A percentile compares a stretch with the other conserved stretches of the same genome.
Evolutionary conservation across 2,888 invertebrate species (phyloP).

Genomic region (Andrena trimmerana): DNA sequence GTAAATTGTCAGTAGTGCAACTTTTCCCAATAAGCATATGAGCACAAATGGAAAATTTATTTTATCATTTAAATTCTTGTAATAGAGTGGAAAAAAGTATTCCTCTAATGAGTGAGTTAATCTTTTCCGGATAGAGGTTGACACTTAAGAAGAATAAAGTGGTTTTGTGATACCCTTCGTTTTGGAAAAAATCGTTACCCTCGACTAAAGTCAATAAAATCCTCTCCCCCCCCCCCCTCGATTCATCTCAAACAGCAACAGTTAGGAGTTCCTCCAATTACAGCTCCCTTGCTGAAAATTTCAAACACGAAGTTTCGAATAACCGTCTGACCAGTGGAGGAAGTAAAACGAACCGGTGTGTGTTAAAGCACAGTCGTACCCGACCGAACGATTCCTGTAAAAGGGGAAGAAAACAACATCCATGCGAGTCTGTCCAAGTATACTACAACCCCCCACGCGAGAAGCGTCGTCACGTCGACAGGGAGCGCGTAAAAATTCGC

Average conservation of each 20-base stretch:
- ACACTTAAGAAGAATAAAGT: too few relatives aligned
- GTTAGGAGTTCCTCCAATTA: neutral
- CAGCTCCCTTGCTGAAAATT: neutral
- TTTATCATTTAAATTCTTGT: too few relatives aligned
- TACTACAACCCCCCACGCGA: neutral
- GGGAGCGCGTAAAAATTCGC: constrained; percentile 47
- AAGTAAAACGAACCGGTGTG: neutral
- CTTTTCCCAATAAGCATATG: too few relatives aligned
- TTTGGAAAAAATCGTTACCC: too few relatives aligned
- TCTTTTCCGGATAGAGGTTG: too few relatives aligned
- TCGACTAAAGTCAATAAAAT: neutral
- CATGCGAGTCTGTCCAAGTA: constrained; percentile 6
- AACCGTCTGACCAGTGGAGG: neutral
- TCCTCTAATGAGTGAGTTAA: too few relatives aligned
- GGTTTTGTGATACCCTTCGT: too few relatives aligned
- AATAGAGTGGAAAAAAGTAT: too few relatives aligned
- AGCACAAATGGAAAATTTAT: too few relatives aligned
- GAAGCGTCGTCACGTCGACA: constrained; percentile 23
- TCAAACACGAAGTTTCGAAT: constrained; percentile 2
- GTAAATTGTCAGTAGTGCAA: too few relatives aligned
- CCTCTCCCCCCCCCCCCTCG: neutral
- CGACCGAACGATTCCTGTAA: neutral
- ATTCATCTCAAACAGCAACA: neutral
- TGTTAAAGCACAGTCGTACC: neutral
- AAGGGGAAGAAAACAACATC: neutral